Evolutionary conservation across 2,888 invertebrate genomes (phyloP).

Genomic region (Baronia brevicornis): DNA sequence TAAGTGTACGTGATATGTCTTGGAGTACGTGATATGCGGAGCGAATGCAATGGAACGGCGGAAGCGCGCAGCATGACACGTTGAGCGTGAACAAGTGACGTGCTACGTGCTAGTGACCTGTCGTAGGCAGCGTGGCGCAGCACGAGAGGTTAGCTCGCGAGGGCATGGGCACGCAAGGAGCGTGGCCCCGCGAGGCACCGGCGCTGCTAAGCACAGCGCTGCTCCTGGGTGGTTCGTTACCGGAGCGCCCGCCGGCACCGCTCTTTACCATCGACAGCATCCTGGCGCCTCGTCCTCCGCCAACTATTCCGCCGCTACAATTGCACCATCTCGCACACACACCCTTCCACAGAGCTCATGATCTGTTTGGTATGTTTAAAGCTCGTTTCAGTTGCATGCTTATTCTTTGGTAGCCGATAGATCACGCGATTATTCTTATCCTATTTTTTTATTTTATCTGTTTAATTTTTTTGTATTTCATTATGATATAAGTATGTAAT

Average conservation of each 20-base stretch:
- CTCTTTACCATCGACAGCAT: slow-evolving; percentile 92
- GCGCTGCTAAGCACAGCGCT: slow-evolving; percentile 68
- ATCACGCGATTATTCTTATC: too few relatives aligned
- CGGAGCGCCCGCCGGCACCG: slow-evolving; percentile 68
- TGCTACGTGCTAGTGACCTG: slow-evolving; percentile 14
- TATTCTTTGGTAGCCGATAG: too few relatives aligned
- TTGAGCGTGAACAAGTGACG: too few relatives aligned
- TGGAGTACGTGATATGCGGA: slow-evolving; percentile 28
- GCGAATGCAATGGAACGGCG: slow-evolving; percentile 18
- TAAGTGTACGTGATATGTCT: too few relatives aligned
- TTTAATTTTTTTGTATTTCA: too few relatives aligned
- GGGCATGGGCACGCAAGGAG: slow-evolving; percentile 51
- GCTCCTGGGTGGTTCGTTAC: slow-evolving; percentile 40
- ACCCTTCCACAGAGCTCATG: slow-evolving; percentile 82
- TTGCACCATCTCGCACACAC: slow-evolving; percentile 77
- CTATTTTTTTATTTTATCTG: too few relatives aligned
- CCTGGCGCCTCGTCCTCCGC: slow-evolving; percentile 81
- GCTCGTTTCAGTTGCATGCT: slow-evolving; percentile 7
- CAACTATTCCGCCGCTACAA: slow-evolving; percentile 74
- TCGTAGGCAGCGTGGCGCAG: slow-evolving; percentile 26
- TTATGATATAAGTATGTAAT: too few relatives aligned
- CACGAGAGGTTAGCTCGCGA: slow-evolving; percentile 38
- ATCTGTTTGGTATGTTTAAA: slow-evolving; percentile 84
- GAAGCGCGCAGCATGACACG: neutral
- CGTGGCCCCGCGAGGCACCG: slow-evolving; percentile 62